Evolutionary conservation across 2,797 vertebrate genomes (phyloP).

Genomic region (Cyprinella venusta): DNA sequence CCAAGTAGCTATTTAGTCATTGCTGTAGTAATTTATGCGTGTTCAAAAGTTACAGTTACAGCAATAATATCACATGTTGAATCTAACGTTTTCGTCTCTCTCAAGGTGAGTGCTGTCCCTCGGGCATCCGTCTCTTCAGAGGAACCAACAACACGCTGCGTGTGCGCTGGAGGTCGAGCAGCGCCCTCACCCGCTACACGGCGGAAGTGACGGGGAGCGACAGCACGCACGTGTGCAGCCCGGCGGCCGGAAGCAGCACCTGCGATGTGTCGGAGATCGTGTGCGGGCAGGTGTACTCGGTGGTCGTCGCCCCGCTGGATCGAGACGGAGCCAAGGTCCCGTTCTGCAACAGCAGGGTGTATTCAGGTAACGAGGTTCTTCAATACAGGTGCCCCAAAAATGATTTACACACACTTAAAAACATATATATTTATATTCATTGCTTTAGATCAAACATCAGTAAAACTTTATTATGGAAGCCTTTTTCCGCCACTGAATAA

Average conservation of each 20-base stretch:
- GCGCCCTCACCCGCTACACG: constrained; percentile 70
- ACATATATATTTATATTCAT: not conserved
- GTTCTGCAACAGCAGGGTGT: constrained; percentile 86
- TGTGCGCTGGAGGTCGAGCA: constrained; percentile 81
- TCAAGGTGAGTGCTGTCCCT: constrained; percentile 90
- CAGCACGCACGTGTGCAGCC: constrained; percentile 82
- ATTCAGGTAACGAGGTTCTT: constrained; percentile 82
- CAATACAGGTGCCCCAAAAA: not conserved
- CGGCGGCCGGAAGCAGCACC: constrained; percentile 73
- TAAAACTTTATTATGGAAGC: too few relatives aligned
- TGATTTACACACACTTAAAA: not conserved
- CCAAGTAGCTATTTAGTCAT: not conserved
- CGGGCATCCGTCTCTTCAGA: constrained; percentile 84
- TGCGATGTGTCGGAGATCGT: constrained; percentile 80
- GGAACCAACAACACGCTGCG: constrained; percentile 78
- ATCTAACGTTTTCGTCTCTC: not conserved
- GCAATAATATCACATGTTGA: not conserved
- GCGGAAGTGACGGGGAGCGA: constrained; percentile 77
- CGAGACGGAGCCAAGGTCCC: constrained; percentile 74
- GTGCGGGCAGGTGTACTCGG: constrained; percentile 84
- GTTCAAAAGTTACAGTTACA: not conserved
- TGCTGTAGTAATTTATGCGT: not conserved
- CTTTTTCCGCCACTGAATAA: too few relatives aligned
- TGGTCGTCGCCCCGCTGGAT: constrained; percentile 83
- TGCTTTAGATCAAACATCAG: not conserved